Conservation (phyloP, 2,113 vertebrate genomes). For the human (Homo sapiens) region GRCh38 chr15:49978501-49979000, state of each 20-base stretch:
- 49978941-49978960: not conserved
- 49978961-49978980: not conserved
- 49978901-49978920: slow-evolving; percentile 1
- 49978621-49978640: not conserved
- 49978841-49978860: not conserved
- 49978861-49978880: not conserved
- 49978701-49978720: not conserved
- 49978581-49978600: slow-evolving; percentile 32
- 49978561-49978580: slow-evolving; percentile 1
- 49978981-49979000: not conserved
- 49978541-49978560: slow-evolving; percentile 48
- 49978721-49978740: not conserved
- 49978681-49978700: not conserved
- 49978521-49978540: slow-evolving; percentile 51
- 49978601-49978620: not conserved
- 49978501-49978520: slow-evolving; percentile 42
- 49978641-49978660: not conserved
- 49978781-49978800: not conserved
- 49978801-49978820: not conserved
- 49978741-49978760: not conserved
- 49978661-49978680: not conserved
- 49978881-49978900: not conserved
- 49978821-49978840: not conserved
- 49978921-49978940: not conserved
- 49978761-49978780: accelerated